Evolutionary conservation across 2,797 vertebrate genomes (phyloP).

Genomic region (Monodelphis domestica): DNA sequence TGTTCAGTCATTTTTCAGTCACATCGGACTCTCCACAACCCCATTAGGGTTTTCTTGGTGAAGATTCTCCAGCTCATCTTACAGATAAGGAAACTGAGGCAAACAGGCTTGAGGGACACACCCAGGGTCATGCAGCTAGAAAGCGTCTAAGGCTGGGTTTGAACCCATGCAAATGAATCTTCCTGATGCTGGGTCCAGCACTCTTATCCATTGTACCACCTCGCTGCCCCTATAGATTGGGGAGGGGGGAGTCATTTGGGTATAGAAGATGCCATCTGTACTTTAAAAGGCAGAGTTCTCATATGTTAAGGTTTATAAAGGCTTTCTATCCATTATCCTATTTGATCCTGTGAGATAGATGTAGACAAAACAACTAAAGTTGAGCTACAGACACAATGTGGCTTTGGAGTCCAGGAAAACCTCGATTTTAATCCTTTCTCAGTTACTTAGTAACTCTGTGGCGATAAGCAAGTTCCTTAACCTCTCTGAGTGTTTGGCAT

Average conservation of each 20-base stretch:
- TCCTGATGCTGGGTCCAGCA: background rate
- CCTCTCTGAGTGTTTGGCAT: background rate
- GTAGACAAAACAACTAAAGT: background rate
- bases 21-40: background rate
- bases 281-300: background rate
- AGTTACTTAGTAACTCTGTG: background rate
- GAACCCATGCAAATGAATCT: background rate
- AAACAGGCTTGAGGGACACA: background rate
- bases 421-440: background rate
- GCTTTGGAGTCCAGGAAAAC: background rate
- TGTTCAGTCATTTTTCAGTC: background rate
- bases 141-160: background rate
- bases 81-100: background rate
- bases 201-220: background rate
- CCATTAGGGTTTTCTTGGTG: background rate
- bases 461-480: background rate
- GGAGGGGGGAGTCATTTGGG: too few species aligned
- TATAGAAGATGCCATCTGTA: background rate
- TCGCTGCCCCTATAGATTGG: background rate
- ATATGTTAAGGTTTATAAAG: background rate
- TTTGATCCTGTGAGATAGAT: too few species aligned
- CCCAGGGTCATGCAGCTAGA: background rate
- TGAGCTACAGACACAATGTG: background rate
- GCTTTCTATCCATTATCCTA: background rate
- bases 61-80: background rate